Evolutionary conservation across 1,140 invertebrate genomes (phyloP).

Genomic region (Penaeus japonicus): DNA sequence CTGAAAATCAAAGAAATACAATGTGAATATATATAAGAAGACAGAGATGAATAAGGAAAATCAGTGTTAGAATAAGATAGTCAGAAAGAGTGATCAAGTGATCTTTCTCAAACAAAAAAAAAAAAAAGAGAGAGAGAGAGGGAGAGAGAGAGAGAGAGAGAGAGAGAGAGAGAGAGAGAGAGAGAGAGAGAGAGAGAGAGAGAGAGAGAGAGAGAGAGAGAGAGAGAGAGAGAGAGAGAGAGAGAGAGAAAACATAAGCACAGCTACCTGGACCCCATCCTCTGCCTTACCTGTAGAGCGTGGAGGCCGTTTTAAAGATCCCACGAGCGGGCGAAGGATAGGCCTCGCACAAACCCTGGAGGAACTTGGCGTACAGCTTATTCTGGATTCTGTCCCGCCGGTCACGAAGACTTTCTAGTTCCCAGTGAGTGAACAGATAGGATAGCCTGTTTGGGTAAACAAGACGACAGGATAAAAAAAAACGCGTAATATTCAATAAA

Average conservation of each 20-base stretch:
- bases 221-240: no score
- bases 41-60: not conserved
- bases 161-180: no score
- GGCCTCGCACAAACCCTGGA: slow-evolving; percentile 76
- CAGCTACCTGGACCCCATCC: no score
- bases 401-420: slow-evolving; percentile 79
- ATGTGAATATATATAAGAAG: no score
- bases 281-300: slow-evolving; percentile 74
- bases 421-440: slow-evolving; percentile 80
- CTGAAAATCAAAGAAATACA: slow-evolving; percentile 14
- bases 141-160: not conserved
- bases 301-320: slow-evolving; percentile 79
- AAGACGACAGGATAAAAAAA: not conserved
- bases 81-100: no score
- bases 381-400: slow-evolving; percentile 85
- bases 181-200: no score
- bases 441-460: slow-evolving; percentile 70
- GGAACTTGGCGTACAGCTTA: slow-evolving; percentile 81
- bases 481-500: no score
- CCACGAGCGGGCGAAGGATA: slow-evolving; percentile 76
- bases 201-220: no score
- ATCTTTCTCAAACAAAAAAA: not conserved
- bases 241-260: no score
- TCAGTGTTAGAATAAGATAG: not conserved
- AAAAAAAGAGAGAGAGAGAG: no score